phyloP scores from a whole-genome alignment of 2,113 vertebrate genomes.

The Astur gentilis region DNA sequence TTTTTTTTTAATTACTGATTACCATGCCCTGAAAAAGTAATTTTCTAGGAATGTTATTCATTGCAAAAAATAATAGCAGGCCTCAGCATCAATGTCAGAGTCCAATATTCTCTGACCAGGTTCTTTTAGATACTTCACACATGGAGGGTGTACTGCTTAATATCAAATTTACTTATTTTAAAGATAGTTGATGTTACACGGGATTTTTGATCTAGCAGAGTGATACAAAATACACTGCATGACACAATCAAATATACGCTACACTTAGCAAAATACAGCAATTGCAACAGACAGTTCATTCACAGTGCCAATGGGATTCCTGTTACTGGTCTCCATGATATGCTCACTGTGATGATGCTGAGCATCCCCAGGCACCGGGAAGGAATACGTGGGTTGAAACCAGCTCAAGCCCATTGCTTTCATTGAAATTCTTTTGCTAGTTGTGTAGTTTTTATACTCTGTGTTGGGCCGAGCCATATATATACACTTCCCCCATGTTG shows the following conservation, averaged over 20 bases:
- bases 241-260: not conserved
- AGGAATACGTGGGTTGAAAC: not conserved
- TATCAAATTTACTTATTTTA: not conserved
- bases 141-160: not conserved
- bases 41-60: not conserved
- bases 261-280: not conserved
- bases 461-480: fast-evolving
- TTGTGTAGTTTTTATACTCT: not conserved
- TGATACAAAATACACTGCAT: not conserved
- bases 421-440: not conserved
- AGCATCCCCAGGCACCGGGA: not conserved
- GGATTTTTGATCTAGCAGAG: not conserved
- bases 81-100: not conserved
- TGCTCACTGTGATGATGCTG: not conserved
- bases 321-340: not conserved
- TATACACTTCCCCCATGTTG: too few species aligned
- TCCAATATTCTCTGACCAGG: not conserved
- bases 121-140: not conserved
- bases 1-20: not conserved
- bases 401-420: not conserved
- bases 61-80: not conserved
- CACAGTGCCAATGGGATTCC: not conserved
- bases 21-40: not conserved
- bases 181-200: fast-evolving
- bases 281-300: not conserved